A percentile compares a stretch with the other conserved stretches of the same genome.
Conservation (phyloP, 1,140 invertebrate species). For the Aphidius ervi region DNA sequence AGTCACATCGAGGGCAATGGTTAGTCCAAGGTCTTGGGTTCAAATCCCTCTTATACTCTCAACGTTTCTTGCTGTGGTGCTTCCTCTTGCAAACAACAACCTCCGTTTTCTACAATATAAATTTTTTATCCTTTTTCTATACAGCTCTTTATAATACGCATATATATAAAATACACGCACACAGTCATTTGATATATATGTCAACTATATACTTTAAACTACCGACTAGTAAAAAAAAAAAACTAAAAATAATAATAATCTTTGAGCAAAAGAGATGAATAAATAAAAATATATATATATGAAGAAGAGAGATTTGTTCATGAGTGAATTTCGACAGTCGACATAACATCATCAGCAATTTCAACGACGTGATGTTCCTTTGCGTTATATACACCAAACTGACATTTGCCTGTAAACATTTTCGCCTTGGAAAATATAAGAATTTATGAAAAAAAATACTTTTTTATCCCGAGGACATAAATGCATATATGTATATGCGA, state of each 20-base stretch:
- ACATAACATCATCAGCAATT: too few species aligned
- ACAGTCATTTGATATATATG: too few species aligned
- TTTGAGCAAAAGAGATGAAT: too few species aligned
- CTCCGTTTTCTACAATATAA: conserved; percentile 46
- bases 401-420: conserved; percentile 36
- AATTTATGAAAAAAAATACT: not conserved
- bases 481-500: too few species aligned
- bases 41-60: conserved; percentile 36
- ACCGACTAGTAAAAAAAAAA: too few species aligned
- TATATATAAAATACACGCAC: too few species aligned
- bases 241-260: too few species aligned
- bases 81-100: conserved; percentile 48
- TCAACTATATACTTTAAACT: too few species aligned
- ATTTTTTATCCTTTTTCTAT: conserved; percentile 21
- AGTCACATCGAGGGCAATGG: conserved; percentile 52
- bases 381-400: conserved; percentile 18
- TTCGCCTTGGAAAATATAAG: conserved; percentile 12
- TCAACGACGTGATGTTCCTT: conserved; percentile 3
- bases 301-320: too few species aligned
- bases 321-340: too few species aligned
- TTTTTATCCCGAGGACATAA: not conserved
- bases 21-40: conserved; percentile 53
- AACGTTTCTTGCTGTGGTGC: conserved; percentile 28
- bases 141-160: not conserved
- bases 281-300: too few species aligned